A percentile compares a stretch with the other conserved stretches of the same genome.
Evolutionary conservation across 2,113 vertebrate genomes (phyloP).

Genomic region (Odocoileus hemionus): DNA sequence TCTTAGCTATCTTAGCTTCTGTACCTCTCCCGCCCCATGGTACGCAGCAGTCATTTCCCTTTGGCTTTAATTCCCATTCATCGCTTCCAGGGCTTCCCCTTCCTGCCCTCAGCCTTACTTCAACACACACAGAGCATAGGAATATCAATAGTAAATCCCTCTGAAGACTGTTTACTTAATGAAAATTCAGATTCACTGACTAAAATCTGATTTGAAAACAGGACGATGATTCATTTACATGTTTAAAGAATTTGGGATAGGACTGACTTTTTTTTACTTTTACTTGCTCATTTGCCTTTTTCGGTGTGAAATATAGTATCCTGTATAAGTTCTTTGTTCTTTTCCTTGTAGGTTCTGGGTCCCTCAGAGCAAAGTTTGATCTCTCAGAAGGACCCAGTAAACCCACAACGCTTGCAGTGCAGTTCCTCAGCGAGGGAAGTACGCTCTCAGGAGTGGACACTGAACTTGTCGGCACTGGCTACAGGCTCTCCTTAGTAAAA

Average conservation of each 20-base stretch:
- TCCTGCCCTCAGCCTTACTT: not conserved
- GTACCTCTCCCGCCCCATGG: not conserved
- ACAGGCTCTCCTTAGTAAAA: constrained; percentile 94
- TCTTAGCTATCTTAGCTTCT: not conserved
- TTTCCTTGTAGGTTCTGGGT: constrained; percentile 87
- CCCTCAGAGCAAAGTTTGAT: constrained; percentile 96
- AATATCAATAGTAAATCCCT: not conserved
- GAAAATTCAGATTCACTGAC: constrained; percentile 22
- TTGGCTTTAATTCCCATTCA: not conserved
- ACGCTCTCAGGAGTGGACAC: constrained; percentile 94
- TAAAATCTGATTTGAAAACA: constrained; percentile 2
- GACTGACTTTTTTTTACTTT: not conserved
- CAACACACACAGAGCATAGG: not conserved
- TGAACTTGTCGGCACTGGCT: constrained; percentile 92
- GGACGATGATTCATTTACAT: not conserved
- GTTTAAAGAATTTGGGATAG: not conserved
- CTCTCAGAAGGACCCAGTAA: constrained; percentile 92
- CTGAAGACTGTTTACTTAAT: not conserved
- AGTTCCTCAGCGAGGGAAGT: constrained; percentile 93
- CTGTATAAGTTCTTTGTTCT: constrained; percentile 33
- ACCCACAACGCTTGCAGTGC: constrained; percentile 93
- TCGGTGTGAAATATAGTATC: not conserved
- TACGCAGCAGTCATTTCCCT: not conserved
- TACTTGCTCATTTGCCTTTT: constrained; percentile 19
- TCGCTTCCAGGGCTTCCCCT: not conserved